Percentiles rank a stretch among this genome's conserved stretches.
Conservation (phyloP, 2,797 vertebrate species). For the Macroramphosus scolopax region DNA sequence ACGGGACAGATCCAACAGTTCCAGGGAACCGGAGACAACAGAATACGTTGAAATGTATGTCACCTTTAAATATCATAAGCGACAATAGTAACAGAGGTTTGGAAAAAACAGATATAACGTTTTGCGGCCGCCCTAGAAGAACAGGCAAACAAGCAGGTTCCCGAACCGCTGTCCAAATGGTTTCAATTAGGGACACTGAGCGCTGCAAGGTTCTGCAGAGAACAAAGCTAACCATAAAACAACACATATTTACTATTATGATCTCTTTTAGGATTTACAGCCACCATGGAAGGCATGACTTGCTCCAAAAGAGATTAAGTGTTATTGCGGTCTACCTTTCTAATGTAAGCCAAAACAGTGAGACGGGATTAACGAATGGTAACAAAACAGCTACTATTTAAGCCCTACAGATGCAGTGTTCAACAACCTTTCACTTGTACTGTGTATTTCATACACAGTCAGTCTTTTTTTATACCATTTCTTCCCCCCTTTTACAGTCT, state of each 20-base stretch:
- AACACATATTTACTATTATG: conserved; percentile 69
- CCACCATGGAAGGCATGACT: conserved; percentile 44
- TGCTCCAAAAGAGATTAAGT: conserved; percentile 52
- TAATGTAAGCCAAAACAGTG: conserved; percentile 38
- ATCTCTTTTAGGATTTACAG: conserved; percentile 57
- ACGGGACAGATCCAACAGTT: conserved; percentile 26
- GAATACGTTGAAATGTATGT: conserved; percentile 22
- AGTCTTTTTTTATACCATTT: neutral
- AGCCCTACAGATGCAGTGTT: conserved; percentile 3
- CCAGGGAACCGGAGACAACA: conserved; percentile 28
- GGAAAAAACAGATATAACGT: conserved; percentile 25
- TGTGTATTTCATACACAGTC: neutral
- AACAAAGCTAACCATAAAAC: conserved; percentile 63
- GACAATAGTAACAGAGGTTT: conserved; percentile 4
- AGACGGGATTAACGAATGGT: conserved; percentile 16
- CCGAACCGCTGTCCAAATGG: conserved; percentile 42
- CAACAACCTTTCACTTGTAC: conserved; percentile 2
- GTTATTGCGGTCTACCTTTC: conserved; percentile 27
- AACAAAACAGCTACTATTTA: conserved; percentile 16
- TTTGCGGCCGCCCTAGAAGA: too few relatives aligned
- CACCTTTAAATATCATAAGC: conserved; percentile 20
- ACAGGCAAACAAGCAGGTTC: conserved; percentile 39
- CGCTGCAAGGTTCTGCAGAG: conserved; percentile 42
- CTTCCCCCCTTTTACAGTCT: neutral
- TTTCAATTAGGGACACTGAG: conserved; percentile 52